These are phyloP conservation scores for Phylloscopus whistleri DNA, from an alignment of 2,113 vertebrate species.

Conservation along the genomic window DNA sequence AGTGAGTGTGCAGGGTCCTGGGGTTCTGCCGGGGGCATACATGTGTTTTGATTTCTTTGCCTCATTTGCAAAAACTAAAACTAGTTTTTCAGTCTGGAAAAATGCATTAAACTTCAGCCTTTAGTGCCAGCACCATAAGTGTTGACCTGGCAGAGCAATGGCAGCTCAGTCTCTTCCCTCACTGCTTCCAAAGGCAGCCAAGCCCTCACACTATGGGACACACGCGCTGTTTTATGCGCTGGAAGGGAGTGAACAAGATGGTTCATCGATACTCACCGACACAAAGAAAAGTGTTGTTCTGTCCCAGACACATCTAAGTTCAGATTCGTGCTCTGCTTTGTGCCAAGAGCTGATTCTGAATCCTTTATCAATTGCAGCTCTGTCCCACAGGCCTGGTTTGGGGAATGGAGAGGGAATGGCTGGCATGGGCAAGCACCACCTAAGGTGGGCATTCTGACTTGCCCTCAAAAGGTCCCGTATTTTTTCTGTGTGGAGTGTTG, in stretches of 20 bases:
- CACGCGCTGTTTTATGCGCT: neutral
- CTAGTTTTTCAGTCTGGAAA: neutral
- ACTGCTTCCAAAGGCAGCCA: neutral
- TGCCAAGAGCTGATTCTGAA: neutral
- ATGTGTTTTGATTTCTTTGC: neutral
- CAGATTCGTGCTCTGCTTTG: neutral
- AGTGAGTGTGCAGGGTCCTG: neutral
- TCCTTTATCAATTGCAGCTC: rapidly evolving
- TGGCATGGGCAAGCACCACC: rapidly evolving
- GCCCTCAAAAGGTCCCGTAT: rapidly evolving
- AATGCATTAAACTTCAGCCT: neutral
- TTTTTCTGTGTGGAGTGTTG: neutral
- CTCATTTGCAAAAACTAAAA: neutral
- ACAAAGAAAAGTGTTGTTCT: neutral
- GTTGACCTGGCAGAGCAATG: neutral
- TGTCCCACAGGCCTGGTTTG: neutral
- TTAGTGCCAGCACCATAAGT: rapidly evolving
- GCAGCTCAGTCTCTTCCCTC: neutral
- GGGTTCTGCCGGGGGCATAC: neutral
- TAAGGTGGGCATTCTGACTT: rapidly evolving
- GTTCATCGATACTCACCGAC: neutral
- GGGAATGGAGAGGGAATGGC: neutral
- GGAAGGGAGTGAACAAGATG: neutral
- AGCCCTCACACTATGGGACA: neutral
- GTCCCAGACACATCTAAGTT: neutral